Base-by-base conservation (phyloP, 2,113 vertebrate species). In the Embiotoca jacksoni region DNA sequence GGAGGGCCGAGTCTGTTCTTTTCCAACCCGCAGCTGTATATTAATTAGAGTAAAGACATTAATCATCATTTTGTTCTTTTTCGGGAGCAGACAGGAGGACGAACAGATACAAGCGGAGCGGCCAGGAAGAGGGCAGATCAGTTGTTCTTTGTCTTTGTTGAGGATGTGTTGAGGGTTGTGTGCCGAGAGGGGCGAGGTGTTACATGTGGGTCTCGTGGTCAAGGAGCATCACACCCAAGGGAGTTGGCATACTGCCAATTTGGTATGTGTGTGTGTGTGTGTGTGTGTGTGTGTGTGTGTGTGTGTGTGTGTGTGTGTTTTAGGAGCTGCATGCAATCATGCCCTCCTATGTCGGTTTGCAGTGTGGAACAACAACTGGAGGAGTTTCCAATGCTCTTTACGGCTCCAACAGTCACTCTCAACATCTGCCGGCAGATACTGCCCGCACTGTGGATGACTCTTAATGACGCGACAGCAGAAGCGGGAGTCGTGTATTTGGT, bases 21-120 rank as follows among this genome's bases (percentile, higher is more conserved):
- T 6, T 71, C 92, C 96, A 92, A 95, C 96, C 94, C 92, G 92
- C 96, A 95, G 94, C 91, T 78, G 90, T 95, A 94, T 94, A 95
- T 96, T 97, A 96, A 97, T 96, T 96, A 96, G 94, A 94, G 92
- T 36, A 62, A 94, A 94, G 91, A 87, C 95, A 96, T 98, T 96
- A 94, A 97, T 97, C 96, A 96, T 96, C 93, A 95, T 97, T 96
- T 87, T 95, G 93, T 93, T 95, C 83, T 72, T 76, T 84, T 92
- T 73, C 13, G 70, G 49, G 32, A 94, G 94, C 66, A 65, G 67
- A 84, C 66, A 72, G 8, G 53, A 78, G 82, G 71, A 81, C 3
- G n/a, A 69, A 70, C 41, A 63, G 64, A 82, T 55, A 78, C 53
- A 35, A 64, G 36, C 52, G 23, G 31, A 49, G 36, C 11, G 32